Percentiles rank a stretch among this genome's conserved stretches.
Evolutionary conservation across 2,888 invertebrate species (phyloP).

Genomic region (Agrypnus murinus): DNA sequence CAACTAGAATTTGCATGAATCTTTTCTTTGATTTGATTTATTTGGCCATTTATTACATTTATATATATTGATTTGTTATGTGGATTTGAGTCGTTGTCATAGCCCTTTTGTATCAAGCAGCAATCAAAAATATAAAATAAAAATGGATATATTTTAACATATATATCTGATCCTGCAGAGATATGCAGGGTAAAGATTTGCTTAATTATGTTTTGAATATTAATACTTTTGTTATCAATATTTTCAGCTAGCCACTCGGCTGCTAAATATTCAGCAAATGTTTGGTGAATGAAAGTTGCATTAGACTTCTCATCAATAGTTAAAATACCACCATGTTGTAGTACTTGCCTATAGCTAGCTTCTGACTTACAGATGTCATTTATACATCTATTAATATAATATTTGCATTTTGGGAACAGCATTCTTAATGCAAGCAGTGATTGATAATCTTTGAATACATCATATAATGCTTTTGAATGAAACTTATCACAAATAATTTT

Average conservation of each 20-base stretch:
- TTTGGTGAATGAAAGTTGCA: conserved; percentile 15
- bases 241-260: conserved; percentile 30
- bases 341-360: too few species aligned
- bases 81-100: too few species aligned
- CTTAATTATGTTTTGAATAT: neutral
- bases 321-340: neutral
- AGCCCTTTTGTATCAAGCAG: too few species aligned
- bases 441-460: neutral
- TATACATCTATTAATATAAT: too few species aligned
- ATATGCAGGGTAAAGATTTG: neutral
- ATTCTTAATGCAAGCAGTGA: conserved; percentile 9
- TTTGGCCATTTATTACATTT: too few species aligned
- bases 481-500: conserved; percentile 1
- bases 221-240: neutral
- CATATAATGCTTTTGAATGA: neutral
- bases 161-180: too few species aligned
- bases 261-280: conserved; percentile 28
- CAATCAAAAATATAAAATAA: conserved; percentile 30
- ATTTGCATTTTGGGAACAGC: neutral
- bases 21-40: too few species aligned
- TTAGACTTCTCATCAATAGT: neutral
- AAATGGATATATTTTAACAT: too few species aligned
- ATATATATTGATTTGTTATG: too few species aligned
- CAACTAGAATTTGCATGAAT: too few species aligned
- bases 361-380: too few species aligned